Percentiles rank a stretch among this genome's conserved stretches.
These are phyloP conservation scores for Linepithema humile DNA, from an alignment of 1,140 invertebrate genomes.

Conservation along the genomic window DNA sequence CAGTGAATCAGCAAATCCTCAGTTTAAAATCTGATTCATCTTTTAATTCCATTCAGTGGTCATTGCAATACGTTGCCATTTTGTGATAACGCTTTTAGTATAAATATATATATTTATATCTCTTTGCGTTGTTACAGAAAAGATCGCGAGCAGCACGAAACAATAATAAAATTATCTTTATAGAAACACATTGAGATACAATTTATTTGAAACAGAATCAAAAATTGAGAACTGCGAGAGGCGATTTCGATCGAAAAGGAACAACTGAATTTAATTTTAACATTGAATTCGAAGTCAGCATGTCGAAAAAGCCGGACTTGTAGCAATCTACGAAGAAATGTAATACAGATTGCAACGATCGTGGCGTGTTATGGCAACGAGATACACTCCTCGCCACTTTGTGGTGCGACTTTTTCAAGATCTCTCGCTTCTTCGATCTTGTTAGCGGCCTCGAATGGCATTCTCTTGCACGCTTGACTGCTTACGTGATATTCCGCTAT, in stretches of 20 bases:
- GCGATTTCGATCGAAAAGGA: background rate
- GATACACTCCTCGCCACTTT: constrained; percentile 12
- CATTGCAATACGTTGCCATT: constrained; percentile 3
- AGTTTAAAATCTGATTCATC: constrained; percentile 32
- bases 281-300: background rate
- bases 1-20: constrained; percentile 43
- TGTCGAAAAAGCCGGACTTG: background rate
- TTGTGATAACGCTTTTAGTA: constrained; percentile 4
- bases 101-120: background rate
- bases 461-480: constrained; percentile 17
- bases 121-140: too few species aligned
- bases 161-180: background rate
- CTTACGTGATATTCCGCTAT: constrained; percentile 22
- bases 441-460: constrained; percentile 34
- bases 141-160: background rate
- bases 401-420: constrained; percentile 30
- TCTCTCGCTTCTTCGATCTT: constrained; percentile 41
- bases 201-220: background rate
- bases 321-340: background rate
- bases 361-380: constrained; percentile 14
- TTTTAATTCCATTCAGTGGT: constrained; percentile 3
- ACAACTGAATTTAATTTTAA: constrained; percentile 7
- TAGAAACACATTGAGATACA: background rate
- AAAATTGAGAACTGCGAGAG: background rate
- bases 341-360: background rate